Evolutionary conservation across 2,797 vertebrate genomes (phyloP).

Genomic region (Botia almorhae): DNA sequence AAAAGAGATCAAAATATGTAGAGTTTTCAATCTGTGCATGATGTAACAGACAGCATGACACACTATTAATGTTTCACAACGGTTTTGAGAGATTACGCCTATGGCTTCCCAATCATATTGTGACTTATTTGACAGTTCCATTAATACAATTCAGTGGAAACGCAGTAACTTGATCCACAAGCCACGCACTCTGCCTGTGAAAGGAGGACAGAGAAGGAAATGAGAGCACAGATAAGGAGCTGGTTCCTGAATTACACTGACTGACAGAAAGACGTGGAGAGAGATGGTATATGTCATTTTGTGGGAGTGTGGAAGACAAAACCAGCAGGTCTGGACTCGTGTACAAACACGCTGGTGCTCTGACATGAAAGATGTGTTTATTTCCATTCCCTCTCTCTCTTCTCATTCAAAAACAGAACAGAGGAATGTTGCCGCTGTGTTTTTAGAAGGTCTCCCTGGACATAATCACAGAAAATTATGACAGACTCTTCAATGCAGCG

Average conservation of each 20-base stretch:
- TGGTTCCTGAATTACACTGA: slow-evolving; percentile 40
- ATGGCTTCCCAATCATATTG: not conserved
- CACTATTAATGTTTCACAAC: not conserved
- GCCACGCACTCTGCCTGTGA: not conserved
- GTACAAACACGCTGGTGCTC: slow-evolving; percentile 11
- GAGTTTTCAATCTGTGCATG: not conserved
- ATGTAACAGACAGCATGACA: not conserved
- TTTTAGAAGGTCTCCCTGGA: not conserved
- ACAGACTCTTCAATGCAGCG: not conserved
- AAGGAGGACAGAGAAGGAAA: not conserved
- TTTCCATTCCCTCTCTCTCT: not conserved
- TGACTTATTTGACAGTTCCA: slow-evolving; percentile 5
- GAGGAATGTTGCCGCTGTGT: not conserved
- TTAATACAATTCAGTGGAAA: not conserved
- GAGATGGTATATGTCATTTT: slow-evolving; percentile 29
- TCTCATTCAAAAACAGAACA: not conserved
- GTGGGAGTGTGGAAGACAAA: slow-evolving; percentile 22
- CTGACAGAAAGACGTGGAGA: slow-evolving; percentile 24
- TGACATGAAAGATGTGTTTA: not conserved
- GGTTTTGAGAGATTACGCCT: not conserved
- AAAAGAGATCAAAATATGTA: not conserved
- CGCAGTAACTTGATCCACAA: slow-evolving; percentile 15
- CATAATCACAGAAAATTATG: not conserved
- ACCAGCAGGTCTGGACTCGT: slow-evolving; percentile 56
- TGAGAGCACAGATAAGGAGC: slow-evolving; percentile 17